Base-by-base conservation (phyloP, 1,140 invertebrate species). In the Pararge aegeria region DNA sequence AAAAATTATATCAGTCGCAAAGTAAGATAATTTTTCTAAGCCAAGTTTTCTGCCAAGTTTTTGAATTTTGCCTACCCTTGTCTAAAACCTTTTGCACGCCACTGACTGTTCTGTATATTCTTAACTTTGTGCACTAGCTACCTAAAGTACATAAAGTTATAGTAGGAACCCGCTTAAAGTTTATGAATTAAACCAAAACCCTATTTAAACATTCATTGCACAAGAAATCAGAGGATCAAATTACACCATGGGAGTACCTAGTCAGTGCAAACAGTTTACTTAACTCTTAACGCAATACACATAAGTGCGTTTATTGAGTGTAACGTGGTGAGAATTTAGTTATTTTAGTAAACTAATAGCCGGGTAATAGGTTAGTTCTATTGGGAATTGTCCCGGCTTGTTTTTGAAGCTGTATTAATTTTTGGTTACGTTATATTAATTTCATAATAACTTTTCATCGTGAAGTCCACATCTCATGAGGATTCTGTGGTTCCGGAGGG, bases 191-290 rank as follows among this genome's bases (percentile, higher is more conserved):
- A 1, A 24, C 44, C 44, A 46, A 12, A 46, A 5, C 13, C 15
- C 44, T 46, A 46, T 46, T 46, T 46, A n/a, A 18, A n/a, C 44
- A 46, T 46, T 46, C 44, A 46, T 24, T 46, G 44, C 21, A 12
- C 44, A 21, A 46, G 44, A 46, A 46, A 46, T 46, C 18, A 46
- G 7, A 46, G 20, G 44, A 12, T 46, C 19, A 24, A 46, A 24
- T 46, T 46, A 46, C 44, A 18, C 21, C 44, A 18, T 46, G n/a
- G n/a, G n/a, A n/a, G n/a, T n/a, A n/a, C 44, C 21, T 18, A 19
- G 44, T 21, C 30, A 10, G 2, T 3, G 7, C 7, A 12, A 3
- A 34, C 30, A 2, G 3, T 10, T 12, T 1, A 15, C 0, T 21
- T 24, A 12, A 19, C 18, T 2, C 19, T 46, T 46, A 46, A 46